Percentiles rank a stretch among this genome's conserved stretches.
Conservation (phyloP, 2,888 invertebrate species). For the Diaprepes abbreviatus region DNA sequence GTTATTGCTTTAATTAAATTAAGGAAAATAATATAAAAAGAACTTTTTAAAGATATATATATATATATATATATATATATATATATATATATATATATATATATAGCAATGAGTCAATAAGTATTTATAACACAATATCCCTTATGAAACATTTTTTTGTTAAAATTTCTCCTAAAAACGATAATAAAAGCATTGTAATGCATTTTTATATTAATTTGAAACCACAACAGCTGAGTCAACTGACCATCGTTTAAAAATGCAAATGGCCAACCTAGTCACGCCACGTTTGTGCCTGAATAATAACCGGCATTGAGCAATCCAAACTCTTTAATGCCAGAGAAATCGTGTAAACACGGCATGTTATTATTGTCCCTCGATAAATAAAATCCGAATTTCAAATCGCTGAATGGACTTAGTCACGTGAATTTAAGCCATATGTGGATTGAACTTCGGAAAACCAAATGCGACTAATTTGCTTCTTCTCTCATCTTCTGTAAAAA, state of each 20-base stretch:
- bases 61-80: too few species aligned
- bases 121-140: too few species aligned
- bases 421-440: neutral
- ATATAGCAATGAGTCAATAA: too few species aligned
- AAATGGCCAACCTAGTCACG: slow-evolving; percentile 22
- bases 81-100: too few species aligned
- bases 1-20: too few species aligned
- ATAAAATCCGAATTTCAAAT: slow-evolving; percentile 22
- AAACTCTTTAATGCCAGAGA: slow-evolving; percentile 13
- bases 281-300: slow-evolving; percentile 4
- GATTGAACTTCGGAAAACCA: too few species aligned
- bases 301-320: slow-evolving; percentile 19
- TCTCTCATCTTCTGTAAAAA: too few species aligned
- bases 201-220: neutral
- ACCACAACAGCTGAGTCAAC: slow-evolving; percentile 23
- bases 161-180: too few species aligned
- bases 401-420: slow-evolving; percentile 4
- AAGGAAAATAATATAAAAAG: too few species aligned
- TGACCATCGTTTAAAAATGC: slow-evolving; percentile 20
- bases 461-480: too few species aligned
- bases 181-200: neutral
- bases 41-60: too few species aligned
- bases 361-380: slow-evolving; percentile 24
- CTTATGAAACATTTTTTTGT: too few species aligned
- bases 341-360: slow-evolving; percentile 25